Conservation (phyloP, 2,888 invertebrate species). For the Plebejus melissa region DNA sequence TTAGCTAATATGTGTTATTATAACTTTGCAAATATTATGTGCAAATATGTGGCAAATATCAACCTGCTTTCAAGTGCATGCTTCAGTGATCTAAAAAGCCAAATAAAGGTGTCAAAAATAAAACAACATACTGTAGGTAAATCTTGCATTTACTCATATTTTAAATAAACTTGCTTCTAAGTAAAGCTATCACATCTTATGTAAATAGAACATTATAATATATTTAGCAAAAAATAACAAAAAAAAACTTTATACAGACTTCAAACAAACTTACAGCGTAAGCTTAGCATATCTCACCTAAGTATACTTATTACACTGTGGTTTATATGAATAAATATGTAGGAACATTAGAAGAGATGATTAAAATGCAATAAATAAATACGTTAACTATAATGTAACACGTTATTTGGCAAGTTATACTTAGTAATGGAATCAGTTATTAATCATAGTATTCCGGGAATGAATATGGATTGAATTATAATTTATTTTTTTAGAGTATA, state of each 20-base stretch:
- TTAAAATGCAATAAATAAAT: constrained; percentile 50
- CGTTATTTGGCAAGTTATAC: constrained; percentile 58
- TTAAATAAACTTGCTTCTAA: constrained; percentile 72
- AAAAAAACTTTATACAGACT: constrained; percentile 64
- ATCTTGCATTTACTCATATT: constrained; percentile 69
- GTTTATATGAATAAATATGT: constrained; percentile 47
- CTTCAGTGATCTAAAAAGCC: constrained; percentile 53
- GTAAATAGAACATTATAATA: constrained; percentile 45
- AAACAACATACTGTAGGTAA: constrained; percentile 62
- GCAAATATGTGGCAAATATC: neutral
- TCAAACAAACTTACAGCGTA: constrained; percentile 61
- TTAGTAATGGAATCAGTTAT: constrained; percentile 45
- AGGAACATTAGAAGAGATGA: constrained; percentile 65
- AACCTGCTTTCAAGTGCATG: constrained; percentile 43
- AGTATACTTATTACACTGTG: constrained; percentile 43
- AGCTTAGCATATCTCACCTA: constrained; percentile 44
- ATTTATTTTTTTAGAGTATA: neutral
- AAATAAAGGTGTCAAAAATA: constrained; percentile 61
- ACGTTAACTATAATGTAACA: constrained; percentile 48
- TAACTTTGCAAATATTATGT: neutral
- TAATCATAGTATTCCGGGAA: constrained; percentile 37
- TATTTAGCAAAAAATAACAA: constrained; percentile 71
- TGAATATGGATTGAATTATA: constrained; percentile 31
- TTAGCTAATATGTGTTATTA: too few relatives aligned
- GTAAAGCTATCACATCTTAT: constrained; percentile 77